Evolutionary conservation across 1,140 invertebrate species (phyloP), one percentile per base, ranked within the genome.

Genomic region (Brachionus rubens): DNA sequence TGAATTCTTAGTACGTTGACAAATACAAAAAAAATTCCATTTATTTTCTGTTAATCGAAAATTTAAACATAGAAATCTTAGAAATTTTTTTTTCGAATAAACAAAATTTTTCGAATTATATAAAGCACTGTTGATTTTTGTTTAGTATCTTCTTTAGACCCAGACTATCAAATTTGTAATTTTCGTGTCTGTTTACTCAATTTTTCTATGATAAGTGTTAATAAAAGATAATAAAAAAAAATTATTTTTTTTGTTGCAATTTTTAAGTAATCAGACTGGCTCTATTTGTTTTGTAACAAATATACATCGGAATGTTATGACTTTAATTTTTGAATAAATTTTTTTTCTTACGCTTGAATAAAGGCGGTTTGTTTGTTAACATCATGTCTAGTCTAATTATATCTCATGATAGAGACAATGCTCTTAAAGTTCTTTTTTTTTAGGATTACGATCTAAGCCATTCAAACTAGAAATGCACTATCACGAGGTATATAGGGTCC

Each of bases 321-420:
- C 19, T 33, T 28, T 19, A 36, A 59, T 28, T 54, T 54, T 54
- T 54, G 52, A 54, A 54, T 54, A 54, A 54, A n/a, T 28, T 28
- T 54, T 28, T 54, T 54, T 4, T n/a, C n/a, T n/a, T n/a, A n/a
- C n/a, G n/a, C n/a, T n/a, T n/a, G n/a, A n/a, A n/a, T n/a, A n/a
- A n/a, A n/a, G n/a, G n/a, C n/a, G n/a, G n/a, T n/a, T n/a, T n/a
- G n/a, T n/a, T n/a, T n/a, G n/a, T 36, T 5, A 36, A 36, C 9
- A 36, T 36, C 33, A 36, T 59, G 54, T 59, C 54, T 59, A 59
- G 54, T 59, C 54, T 9, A 59, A 59, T 59, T 59, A 59, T 59
- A 16, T 59, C 21, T n/a, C n/a, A n/a, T n/a, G n/a, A n/a, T n/a
- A n/a, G n/a, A n/a, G n/a, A n/a, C n/a, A n/a, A n/a, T n/a, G n/a